Evolutionary conservation across 2,797 vertebrate species (phyloP), one percentile per base, ranked within the genome.

Genomic region (Pagetopsis macropterus): DNA sequence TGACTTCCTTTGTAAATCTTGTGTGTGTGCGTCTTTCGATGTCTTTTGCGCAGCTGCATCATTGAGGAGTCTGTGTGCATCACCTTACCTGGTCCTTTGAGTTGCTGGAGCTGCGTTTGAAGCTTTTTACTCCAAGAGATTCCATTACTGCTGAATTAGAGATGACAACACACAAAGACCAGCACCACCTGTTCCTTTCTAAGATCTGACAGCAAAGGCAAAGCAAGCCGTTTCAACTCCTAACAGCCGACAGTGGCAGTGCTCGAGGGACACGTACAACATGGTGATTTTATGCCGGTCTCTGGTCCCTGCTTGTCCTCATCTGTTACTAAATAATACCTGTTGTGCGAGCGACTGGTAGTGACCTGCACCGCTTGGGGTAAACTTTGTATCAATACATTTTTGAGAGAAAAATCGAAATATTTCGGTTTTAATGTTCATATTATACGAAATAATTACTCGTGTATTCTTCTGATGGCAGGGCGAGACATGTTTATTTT

Each of bases 151-250:
- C 70, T 63, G 79, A 77, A 86, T 84, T 72, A 72, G 46, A 79
- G 55, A 84, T 62, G 88, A 83, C 84, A 82, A 56, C 81, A 75
- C 66, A 82, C 72, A 85, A 81, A 87, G 78, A 78, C 75, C 72
- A 54, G 85, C 87, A 81, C 66, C 67, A 79, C 68, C 72, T 75
- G 85, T 70, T 87, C 33, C 27, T 71, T 77, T 80, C 55, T 46
- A 3, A 3, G 75, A 81, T 87, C 52, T 87, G 87, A 91, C 77
- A 6, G 85, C 82, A 82, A 67, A 84, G 61, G 40, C 69, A 79
- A 85, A 71, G 65, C 58, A 67, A 83, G 46, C 62, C 67, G 82
- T 37, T 86, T 86, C 64, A 83, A 49, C 11, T 5, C 72, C 65
- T 65, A 56, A 74, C 73, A 75, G 54, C 70, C 71, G 75, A 44